Evolutionary conservation across 2,113 vertebrate species (phyloP).

Genomic region (Seriola quinqueradiata): DNA sequence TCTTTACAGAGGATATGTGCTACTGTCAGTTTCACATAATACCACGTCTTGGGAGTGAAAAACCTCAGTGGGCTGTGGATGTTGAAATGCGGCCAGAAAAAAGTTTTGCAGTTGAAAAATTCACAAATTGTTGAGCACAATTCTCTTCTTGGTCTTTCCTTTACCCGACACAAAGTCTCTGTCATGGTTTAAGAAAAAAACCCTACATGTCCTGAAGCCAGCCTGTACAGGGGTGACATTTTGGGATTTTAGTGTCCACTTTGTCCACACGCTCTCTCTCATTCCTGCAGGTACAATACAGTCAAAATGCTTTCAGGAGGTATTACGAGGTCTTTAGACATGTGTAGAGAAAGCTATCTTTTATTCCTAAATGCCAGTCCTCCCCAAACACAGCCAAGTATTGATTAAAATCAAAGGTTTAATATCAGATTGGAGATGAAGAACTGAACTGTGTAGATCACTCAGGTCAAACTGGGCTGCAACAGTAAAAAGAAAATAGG

Average conservation of each 20-base stretch:
- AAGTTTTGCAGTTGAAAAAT: not conserved
- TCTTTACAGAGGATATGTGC: not conserved
- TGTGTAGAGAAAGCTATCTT: not conserved
- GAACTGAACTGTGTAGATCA: not conserved
- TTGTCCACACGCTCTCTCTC: not conserved
- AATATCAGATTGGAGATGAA: not conserved
- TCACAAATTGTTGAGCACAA: not conserved
- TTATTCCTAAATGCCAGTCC: not conserved
- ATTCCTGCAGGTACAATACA: not conserved
- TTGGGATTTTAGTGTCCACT: not conserved
- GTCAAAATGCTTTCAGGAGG: not conserved
- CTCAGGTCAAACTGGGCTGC: not conserved
- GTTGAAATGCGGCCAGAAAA: not conserved
- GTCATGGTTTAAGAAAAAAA: not conserved
- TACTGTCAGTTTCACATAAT: not conserved
- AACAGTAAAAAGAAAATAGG: too few species aligned
- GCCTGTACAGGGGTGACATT: not conserved
- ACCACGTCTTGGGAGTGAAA: not conserved
- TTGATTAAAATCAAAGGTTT: not conserved
- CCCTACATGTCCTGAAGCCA: not conserved
- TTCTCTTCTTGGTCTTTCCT: not conserved
- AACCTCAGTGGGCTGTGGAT: not conserved
- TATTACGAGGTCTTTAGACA: not conserved
- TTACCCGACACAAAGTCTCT: not conserved
- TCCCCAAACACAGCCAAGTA: not conserved